Percentiles rank a stretch among this genome's conserved stretches.
Conservation (phyloP, 2,888 invertebrate genomes). For the Aporophyla lueneburgensis region DNA sequence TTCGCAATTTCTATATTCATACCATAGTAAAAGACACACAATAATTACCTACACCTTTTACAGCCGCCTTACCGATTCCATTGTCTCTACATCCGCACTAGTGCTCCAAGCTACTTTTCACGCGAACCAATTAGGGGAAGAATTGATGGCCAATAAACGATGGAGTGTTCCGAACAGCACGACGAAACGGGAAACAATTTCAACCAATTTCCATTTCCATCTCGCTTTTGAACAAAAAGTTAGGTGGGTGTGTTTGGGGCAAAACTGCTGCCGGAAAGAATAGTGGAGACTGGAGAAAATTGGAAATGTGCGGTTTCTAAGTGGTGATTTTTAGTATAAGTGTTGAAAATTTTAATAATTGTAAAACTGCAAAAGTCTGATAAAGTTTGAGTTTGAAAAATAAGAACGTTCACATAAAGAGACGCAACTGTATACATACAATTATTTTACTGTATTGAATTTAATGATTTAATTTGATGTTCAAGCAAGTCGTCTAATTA, state of each 20-base stretch:
- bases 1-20: too few species aligned
- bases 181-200: constrained; percentile 75
- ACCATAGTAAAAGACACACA: too few species aligned
- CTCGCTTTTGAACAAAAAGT: constrained; percentile 65
- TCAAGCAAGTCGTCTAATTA: too few species aligned
- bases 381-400: too few species aligned
- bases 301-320: constrained; percentile 3
- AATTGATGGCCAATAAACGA: constrained; percentile 81
- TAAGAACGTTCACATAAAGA: too few species aligned
- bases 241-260: constrained; percentile 54
- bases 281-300: constrained; percentile 15
- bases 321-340: constrained; percentile 10
- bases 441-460: too few species aligned
- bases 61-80: constrained; percentile 45
- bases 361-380: too few species aligned
- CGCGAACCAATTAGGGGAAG: constrained; percentile 83
- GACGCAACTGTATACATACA: too few species aligned
- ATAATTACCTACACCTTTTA: not conserved
- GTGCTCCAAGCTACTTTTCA: constrained; percentile 72
- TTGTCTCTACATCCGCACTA: constrained; percentile 36
- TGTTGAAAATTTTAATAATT: not conserved
- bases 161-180: constrained; percentile 67
- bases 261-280: constrained; percentile 23
- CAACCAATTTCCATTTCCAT: constrained; percentile 70
- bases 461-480: too few species aligned